phyloP scores from a whole-genome alignment of 2,113 vertebrate species.

The Leucoraja erinaceus region DNA sequence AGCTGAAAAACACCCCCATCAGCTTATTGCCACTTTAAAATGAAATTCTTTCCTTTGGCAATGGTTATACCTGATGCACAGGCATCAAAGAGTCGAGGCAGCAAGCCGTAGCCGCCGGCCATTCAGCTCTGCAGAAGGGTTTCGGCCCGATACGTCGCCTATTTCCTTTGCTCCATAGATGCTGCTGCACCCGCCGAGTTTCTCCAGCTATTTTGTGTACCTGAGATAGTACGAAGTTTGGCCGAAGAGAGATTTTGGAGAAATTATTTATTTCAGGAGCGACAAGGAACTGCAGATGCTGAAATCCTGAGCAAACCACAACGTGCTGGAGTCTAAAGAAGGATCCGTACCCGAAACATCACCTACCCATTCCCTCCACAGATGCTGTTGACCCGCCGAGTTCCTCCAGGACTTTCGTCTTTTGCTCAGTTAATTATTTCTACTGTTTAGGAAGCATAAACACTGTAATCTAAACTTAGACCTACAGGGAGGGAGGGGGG shows the following conservation, averaged over 20 bases:
- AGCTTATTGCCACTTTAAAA: slow-evolving; percentile 77
- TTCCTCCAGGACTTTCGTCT: too few species aligned
- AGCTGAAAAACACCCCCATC: slow-evolving; percentile 58
- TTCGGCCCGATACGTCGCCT: too few species aligned
- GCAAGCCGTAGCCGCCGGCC: slow-evolving; percentile 56
- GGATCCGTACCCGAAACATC: too few species aligned
- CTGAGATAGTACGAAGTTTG: not conserved
- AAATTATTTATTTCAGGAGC: not conserved
- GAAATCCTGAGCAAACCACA: too few species aligned
- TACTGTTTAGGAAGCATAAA: not conserved
- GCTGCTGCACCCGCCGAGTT: too few species aligned
- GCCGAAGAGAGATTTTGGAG: not conserved
- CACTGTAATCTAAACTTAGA: not conserved
- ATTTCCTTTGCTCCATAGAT: too few species aligned
- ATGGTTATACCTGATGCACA: slow-evolving; percentile 65
- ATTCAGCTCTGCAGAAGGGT: slow-evolving; percentile 45
- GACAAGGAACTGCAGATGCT: too few species aligned
- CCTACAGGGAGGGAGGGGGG: not conserved
- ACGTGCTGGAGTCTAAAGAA: too few species aligned
- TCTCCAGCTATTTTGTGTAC: too few species aligned
- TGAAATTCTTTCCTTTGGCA: slow-evolving; percentile 72
- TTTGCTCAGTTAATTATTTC: not conserved
- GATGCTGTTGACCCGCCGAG: too few species aligned
- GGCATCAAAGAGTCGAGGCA: slow-evolving; percentile 70
- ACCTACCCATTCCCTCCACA: too few species aligned